These are phyloP conservation scores for Hormiphora californensis DNA, from an alignment of 37 sponge, comb jelly and placozoan species.

Conservation along the genomic window DNA sequence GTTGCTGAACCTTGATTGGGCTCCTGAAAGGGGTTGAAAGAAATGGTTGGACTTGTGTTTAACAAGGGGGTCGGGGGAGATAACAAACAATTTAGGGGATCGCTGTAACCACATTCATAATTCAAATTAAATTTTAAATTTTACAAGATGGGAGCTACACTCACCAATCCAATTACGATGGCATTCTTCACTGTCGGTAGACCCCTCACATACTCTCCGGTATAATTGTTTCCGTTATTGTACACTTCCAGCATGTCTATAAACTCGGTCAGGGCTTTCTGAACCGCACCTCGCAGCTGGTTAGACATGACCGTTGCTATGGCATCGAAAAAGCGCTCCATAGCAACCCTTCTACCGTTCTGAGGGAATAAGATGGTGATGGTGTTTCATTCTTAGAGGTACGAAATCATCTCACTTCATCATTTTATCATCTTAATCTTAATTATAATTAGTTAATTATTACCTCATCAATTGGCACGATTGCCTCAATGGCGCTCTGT, in stretches of 20 bases:
- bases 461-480: conserved; percentile 21
- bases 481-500: not conserved
- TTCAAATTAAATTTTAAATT: not conserved
- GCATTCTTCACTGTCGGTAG: not conserved
- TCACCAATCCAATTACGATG: conserved; percentile 56
- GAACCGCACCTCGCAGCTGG: conserved; percentile 77
- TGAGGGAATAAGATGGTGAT: not conserved
- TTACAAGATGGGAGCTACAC: conserved; percentile 1
- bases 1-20: conserved; percentile 18
- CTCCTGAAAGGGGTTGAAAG: not conserved
- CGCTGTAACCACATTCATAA: too few species aligned
- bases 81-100: too few species aligned
- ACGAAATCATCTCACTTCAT: not conserved
- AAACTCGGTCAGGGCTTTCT: conserved; percentile 74
- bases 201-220: not conserved
- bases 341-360: conserved; percentile 1
- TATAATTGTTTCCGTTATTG: conserved; percentile 43
- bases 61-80: not conserved
- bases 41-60: not conserved
- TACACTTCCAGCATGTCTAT: conserved; percentile 66
- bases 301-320: conserved; percentile 80
- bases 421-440: not conserved
- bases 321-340: conserved; percentile 83
- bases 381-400: not conserved
- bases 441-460: not conserved